Conservation (phyloP, 2,797 vertebrate genomes). For the Dendrocincla fuliginosa region DNA sequence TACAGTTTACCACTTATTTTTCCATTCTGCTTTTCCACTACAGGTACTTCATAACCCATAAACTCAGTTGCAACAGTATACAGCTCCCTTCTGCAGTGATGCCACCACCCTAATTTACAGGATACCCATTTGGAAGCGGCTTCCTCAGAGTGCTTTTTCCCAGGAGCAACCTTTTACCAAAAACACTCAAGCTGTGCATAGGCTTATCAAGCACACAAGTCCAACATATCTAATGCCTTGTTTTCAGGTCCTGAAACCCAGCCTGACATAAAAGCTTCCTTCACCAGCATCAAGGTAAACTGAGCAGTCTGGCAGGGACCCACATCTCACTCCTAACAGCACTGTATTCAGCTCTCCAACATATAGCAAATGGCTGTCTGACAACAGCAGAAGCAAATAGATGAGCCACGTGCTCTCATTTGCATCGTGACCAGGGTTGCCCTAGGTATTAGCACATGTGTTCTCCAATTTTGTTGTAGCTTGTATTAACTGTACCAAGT, state of each 20-base stretch:
- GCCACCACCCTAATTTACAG: neutral
- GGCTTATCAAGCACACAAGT: neutral
- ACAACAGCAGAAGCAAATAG: neutral
- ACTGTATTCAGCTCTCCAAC: neutral
- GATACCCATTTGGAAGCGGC: neutral
- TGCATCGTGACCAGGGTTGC: rapidly evolving
- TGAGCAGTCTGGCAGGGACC: neutral
- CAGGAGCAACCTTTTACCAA: neutral
- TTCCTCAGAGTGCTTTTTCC: neutral
- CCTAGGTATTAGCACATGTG: neutral
- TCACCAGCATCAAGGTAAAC: neutral
- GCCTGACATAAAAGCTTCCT: neutral
- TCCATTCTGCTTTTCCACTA: neutral
- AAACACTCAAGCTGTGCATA: rapidly evolving
- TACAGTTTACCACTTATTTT: neutral
- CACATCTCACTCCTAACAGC: neutral
- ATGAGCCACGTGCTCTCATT: neutral
- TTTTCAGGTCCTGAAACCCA: neutral
- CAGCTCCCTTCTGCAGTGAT: neutral
- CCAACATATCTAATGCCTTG: neutral
- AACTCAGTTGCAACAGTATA: neutral
- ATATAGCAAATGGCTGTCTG: neutral
- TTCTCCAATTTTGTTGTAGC: neutral
- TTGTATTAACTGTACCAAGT: neutral
- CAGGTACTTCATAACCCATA: neutral